A percentile compares a stretch with the other conserved stretches of the same genome.
Evolutionary conservation across 2,888 invertebrate species (phyloP).

Genomic region (Oasisia sp.): DNA sequence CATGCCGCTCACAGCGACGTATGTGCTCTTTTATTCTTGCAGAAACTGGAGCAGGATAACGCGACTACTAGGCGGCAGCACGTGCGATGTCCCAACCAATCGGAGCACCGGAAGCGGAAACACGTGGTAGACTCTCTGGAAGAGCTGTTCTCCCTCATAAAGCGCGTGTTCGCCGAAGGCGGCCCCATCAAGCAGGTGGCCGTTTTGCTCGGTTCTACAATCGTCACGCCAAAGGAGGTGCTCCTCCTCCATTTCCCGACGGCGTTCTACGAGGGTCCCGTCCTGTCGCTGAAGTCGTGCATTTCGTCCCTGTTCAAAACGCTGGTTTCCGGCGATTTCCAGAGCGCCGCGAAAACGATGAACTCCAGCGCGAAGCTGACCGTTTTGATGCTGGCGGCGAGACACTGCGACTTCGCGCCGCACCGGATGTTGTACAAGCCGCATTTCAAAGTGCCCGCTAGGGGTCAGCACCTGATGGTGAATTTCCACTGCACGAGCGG

Average conservation of each 20-base stretch:
- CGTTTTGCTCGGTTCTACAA: neutral
- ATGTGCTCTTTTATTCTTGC: neutral
- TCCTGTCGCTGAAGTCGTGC: neutral
- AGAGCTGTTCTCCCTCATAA: neutral
- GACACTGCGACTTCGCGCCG: neutral
- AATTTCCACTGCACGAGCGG: neutral
- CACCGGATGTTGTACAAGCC: neutral
- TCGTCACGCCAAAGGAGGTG: neutral
- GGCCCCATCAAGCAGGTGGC: neutral
- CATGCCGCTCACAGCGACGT: neutral
- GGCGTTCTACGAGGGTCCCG: neutral
- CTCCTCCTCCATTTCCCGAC: neutral
- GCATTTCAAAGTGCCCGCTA: neutral
- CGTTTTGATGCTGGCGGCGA: neutral
- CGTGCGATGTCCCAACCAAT: neutral
- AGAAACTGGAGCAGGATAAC: neutral
- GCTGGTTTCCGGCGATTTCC: neutral
- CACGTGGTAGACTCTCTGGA: neutral
- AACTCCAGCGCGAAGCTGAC: neutral
- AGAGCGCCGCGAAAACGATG: neutral
- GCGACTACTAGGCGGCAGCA: neutral
- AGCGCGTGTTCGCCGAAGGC: neutral
- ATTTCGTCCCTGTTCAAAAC: neutral
- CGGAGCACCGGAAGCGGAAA: constrained; percentile 17
- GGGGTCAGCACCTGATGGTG: neutral